Base-by-base conservation (phyloP, 2,888 invertebrate species). In the Anoplius nigerrimus region DNA sequence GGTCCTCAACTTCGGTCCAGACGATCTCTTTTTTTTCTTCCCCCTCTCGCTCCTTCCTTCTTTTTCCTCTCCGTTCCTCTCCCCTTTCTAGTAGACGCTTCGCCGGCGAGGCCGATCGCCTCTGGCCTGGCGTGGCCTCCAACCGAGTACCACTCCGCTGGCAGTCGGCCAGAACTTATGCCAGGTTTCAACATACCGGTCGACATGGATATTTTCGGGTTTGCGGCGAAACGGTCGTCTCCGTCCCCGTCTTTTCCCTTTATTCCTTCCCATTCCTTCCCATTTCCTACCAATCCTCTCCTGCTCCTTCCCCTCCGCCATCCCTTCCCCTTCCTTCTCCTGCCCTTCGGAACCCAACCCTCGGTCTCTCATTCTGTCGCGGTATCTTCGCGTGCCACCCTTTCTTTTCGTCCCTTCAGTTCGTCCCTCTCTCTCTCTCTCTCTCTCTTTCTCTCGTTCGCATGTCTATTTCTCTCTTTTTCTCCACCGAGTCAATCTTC, bases 181-280 rank as follows among this genome's bases (percentile, higher is more conserved):
- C 87, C 86, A 87, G 86, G 84, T 87, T 87, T 87, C 87, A 82
- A 86, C 87, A 87, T 86, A 86, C 84, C 85, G 85, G 81, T 82
- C 84, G 83, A 84, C 86, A 85, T 84, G 86, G 87, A 87, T 88
- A 88, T 88, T 88, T 88, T 88, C 86, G 86, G 86, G 86, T 84
- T 83, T 85, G 76, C 76, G 81, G 77, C 71, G 79, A 78, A 81
- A 79, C 74, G 71, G 70, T 70, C 66, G 53, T 56, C 67, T 42
- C 61, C 71, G 51, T 59, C 11, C 45, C 52, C 16, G 3, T 53
- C 58, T 53, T 34, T 45, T 48, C 48, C 13, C 20, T 43, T 34
- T 34, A 34, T 34, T 34, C 34, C 11, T 34, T 34, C 34, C 24
- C 11, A 11, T 34, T 13, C 21, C 21, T 56, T 42, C 11, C 24